Percentiles rank a stretch among this genome's conserved stretches.
phyloP scores from a whole-genome alignment of 2,113 vertebrate species.

The Lipotes vexillifer region DNA sequence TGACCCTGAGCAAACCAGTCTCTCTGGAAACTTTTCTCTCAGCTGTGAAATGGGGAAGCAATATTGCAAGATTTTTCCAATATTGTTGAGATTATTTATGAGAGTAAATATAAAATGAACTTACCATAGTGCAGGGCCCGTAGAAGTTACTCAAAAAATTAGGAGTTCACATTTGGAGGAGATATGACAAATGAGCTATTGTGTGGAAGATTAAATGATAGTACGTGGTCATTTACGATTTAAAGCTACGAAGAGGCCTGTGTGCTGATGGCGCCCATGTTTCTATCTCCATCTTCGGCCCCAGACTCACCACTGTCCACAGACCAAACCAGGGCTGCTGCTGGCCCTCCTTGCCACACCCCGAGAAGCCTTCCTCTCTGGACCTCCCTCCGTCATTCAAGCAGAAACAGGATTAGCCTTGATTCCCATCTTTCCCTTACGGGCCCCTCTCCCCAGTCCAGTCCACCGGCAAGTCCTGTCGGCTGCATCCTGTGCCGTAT shows the following conservation, averaged over 20 bases:
- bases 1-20: neutral
- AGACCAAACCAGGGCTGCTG: neutral
- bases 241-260: accelerated
- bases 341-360: accelerated
- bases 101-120: neutral
- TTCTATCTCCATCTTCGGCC: neutral
- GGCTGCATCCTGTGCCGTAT: accelerated
- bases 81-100: neutral
- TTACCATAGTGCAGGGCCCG: accelerated
- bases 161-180: neutral
- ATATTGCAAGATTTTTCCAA: neutral
- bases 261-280: accelerated
- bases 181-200: accelerated
- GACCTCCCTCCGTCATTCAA: accelerated
- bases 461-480: neutral
- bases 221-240: accelerated
- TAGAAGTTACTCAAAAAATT: neutral
- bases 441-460: neutral
- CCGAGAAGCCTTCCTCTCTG: neutral
- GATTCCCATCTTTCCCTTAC: neutral
- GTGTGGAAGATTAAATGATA: accelerated
- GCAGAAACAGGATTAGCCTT: neutral
- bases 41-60: neutral
- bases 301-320: accelerated
- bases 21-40: neutral